Evolutionary conservation across 2,888 invertebrate genomes (phyloP).

Genomic region (Anagyrus pseudococci): DNA sequence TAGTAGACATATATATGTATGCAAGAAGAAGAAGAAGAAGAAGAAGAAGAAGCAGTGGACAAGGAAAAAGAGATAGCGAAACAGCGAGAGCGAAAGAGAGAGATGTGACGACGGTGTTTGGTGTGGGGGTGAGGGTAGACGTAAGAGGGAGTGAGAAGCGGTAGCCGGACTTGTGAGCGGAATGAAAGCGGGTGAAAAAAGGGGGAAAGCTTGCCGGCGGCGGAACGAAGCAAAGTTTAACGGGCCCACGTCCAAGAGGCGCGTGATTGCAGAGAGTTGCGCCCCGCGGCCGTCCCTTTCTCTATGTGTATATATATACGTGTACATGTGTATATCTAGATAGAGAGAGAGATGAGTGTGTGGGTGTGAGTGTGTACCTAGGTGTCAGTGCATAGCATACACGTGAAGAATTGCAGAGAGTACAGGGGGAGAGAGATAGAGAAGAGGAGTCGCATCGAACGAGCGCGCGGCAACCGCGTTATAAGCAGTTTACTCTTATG

Average conservation of each 20-base stretch:
- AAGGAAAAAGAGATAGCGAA: neutral
- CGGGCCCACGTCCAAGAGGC: conserved; percentile 24
- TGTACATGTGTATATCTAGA: too few species aligned
- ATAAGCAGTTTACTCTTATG: conserved; percentile 28
- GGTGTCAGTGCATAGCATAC: too few species aligned
- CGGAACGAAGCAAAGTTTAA: conserved; percentile 9
- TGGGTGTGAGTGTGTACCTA: too few species aligned
- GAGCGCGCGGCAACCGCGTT: neutral
- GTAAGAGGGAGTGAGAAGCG: neutral
- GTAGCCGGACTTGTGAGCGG: too few species aligned
- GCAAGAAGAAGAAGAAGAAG: neutral
- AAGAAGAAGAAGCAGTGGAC: neutral
- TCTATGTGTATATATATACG: neutral
- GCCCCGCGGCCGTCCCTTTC: neutral
- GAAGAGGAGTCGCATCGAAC: conserved; percentile 12
- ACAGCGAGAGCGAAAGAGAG: neutral
- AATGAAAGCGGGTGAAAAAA: neutral
- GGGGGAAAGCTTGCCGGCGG: neutral
- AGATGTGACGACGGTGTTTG: too few species aligned
- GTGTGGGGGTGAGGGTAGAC: too few species aligned
- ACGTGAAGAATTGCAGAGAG: too few species aligned
- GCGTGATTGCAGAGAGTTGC: conserved; percentile 24
- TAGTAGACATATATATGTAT: neutral
- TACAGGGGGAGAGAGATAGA: neutral
- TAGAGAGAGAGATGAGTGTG: too few species aligned